A percentile compares a stretch with the other conserved stretches of the same genome.
phyloP scores from a whole-genome alignment of 2,797 vertebrate genomes.

The Agapornis canus region DNA sequence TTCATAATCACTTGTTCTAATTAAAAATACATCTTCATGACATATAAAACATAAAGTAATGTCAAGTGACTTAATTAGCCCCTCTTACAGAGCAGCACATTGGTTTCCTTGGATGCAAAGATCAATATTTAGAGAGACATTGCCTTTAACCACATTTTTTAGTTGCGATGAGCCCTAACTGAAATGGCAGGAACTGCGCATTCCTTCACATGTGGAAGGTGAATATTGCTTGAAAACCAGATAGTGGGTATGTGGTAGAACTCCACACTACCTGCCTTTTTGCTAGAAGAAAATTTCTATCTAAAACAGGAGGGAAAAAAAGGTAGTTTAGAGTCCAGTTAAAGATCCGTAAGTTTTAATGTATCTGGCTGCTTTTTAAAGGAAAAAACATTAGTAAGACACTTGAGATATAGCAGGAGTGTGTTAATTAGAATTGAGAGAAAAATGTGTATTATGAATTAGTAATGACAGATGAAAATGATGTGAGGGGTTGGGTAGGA shows the following conservation, averaged over 20 bases:
- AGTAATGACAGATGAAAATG: neutral
- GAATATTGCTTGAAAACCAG: neutral
- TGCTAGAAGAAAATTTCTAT: neutral
- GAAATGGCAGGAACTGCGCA: neutral
- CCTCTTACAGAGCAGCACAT: neutral
- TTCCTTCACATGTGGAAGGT: neutral
- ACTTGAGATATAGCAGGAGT: neutral
- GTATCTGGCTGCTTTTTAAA: neutral
- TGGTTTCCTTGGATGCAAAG: neutral
- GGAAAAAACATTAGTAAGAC: neutral
- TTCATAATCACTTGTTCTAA: neutral
- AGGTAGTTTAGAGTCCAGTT: neutral
- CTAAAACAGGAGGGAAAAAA: neutral
- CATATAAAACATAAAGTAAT: neutral
- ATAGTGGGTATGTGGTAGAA: neutral
- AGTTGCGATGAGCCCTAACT: neutral
- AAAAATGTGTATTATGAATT: neutral
- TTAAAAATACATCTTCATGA: neutral
- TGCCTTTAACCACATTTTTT: neutral
- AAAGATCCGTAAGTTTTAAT: neutral
- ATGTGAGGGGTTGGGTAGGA: accelerated
- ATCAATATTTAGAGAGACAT: neutral
- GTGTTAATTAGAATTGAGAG: neutral
- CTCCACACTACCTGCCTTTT: neutral
- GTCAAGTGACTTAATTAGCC: neutral